These are phyloP conservation scores for Parazoanthus atlanticus DNA, from an alignment of 92 coral and sea anemone genomes.

Conservation along the genomic window DNA sequence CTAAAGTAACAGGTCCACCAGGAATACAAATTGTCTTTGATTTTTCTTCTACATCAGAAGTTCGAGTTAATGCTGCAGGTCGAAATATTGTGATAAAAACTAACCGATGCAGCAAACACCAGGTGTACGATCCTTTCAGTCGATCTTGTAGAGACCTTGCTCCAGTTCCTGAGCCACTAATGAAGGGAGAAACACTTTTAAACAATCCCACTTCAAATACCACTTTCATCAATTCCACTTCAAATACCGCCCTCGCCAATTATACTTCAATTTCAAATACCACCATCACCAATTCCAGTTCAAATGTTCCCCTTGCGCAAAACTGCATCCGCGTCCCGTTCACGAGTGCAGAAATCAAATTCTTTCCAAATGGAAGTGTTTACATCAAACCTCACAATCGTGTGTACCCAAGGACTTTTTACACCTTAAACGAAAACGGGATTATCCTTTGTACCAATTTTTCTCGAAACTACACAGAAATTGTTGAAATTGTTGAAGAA, in stretches of 20 bases:
- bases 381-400: constrained; percentile 6
- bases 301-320: too few species aligned
- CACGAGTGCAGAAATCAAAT: background rate
- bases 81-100: background rate
- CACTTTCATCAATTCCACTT: too few species aligned
- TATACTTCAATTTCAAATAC: too few species aligned
- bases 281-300: too few species aligned
- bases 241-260: too few species aligned
- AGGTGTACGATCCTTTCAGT: constrained; percentile 30
- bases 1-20: background rate
- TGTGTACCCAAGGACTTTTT: background rate
- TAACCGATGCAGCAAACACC: background rate
- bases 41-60: background rate
- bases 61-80: background rate
- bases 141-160: background rate
- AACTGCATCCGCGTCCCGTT: background rate
- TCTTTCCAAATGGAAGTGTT: constrained; percentile 20
- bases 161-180: background rate
- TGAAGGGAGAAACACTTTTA: background rate
- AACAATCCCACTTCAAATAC: background rate
- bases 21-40: background rate
- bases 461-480: constrained; percentile 12
- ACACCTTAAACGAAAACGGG: background rate
- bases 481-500: background rate
- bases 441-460: constrained; percentile 20